Percentiles rank a stretch among this genome's conserved stretches.
phyloP scores from a whole-genome alignment of 2,797 vertebrate genomes.

The Ispidina picta region DNA sequence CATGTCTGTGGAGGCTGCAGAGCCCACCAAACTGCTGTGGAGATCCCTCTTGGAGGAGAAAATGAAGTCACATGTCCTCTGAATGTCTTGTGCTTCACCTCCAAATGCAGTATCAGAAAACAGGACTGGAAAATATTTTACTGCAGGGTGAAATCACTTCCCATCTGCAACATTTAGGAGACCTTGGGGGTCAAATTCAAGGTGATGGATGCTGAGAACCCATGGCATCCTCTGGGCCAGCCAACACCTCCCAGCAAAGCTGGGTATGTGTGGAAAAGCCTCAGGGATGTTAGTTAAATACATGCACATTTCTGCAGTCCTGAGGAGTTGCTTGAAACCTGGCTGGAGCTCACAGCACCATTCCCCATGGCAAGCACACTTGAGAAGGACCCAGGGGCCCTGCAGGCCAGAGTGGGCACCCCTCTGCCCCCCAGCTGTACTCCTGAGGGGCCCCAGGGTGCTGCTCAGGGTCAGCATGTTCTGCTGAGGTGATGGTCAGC shows the following conservation, averaged over 20 bases:
- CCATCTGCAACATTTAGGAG: neutral
- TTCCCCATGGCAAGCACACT: neutral
- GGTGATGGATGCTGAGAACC: neutral
- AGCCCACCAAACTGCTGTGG: neutral
- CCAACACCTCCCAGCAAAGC: neutral
- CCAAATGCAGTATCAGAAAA: neutral
- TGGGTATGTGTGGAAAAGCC: rapidly evolving
- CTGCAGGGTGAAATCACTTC: neutral
- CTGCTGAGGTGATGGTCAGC: neutral
- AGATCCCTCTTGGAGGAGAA: neutral
- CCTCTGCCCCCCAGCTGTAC: neutral
- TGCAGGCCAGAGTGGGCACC: neutral
- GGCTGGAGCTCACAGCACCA: neutral
- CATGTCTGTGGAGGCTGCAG: neutral
- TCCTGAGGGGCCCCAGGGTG: rapidly evolving
- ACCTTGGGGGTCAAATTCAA: neutral
- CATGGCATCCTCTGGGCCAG: neutral
- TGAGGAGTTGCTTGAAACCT: neutral
- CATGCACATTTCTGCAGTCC: neutral
- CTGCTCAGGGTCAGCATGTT: rapidly evolving
- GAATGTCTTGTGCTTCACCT: rapidly evolving
- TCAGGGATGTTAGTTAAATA: neutral
- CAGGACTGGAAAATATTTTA: neutral
- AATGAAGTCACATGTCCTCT: neutral
- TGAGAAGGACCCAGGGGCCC: neutral